A percentile compares a stretch with the other conserved stretches of the same genome.
phyloP scores from a whole-genome alignment of 2,113 vertebrate species.

The Rhinogobius similis region DNA sequence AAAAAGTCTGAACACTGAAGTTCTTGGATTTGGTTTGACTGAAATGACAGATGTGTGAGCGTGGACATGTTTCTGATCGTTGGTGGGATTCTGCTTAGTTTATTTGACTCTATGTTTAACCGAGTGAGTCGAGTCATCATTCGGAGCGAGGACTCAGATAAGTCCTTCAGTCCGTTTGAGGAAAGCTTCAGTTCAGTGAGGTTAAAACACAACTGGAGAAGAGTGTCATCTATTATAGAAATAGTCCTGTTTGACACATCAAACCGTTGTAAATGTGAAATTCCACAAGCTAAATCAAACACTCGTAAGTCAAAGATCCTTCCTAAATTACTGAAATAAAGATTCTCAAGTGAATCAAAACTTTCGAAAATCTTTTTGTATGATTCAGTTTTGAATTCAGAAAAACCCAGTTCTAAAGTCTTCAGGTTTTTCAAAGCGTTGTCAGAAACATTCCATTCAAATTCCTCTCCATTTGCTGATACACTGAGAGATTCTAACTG shows the following conservation, averaged over 20 bases:
- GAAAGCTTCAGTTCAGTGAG: slow-evolving; percentile 47
- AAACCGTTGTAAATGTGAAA: slow-evolving; percentile 46
- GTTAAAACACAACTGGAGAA: slow-evolving; percentile 35
- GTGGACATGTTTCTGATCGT: slow-evolving; percentile 25
- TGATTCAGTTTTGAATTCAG: background rate
- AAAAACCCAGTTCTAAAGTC: background rate
- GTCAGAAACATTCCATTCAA: slow-evolving; percentile 48
- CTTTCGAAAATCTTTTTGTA: slow-evolving; percentile 29
- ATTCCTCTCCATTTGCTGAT: slow-evolving; percentile 7
- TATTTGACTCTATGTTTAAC: slow-evolving; percentile 44
- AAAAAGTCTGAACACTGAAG: slow-evolving; percentile 52
- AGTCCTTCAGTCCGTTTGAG: slow-evolving; percentile 19
- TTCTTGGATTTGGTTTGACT: slow-evolving; percentile 44
- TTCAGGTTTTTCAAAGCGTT: slow-evolving; percentile 40
- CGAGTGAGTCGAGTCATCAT: slow-evolving; percentile 19
- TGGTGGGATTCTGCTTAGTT: slow-evolving; percentile 23
- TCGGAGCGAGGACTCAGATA: slow-evolving; percentile 25
- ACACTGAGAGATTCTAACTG: slow-evolving; percentile 40
- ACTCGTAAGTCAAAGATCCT: slow-evolving; percentile 30
- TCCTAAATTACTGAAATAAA: slow-evolving; percentile 21
- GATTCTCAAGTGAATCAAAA: slow-evolving; percentile 45
- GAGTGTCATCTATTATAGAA: slow-evolving; percentile 10
- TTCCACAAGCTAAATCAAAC: slow-evolving; percentile 57
- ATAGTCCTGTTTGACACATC: slow-evolving; percentile 45
- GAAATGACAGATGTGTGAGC: slow-evolving; percentile 50